These are phyloP conservation scores for Steinernema carpocapsae DNA, from an alignment of 2,888 invertebrate genomes.

Conservation along the genomic window DNA sequence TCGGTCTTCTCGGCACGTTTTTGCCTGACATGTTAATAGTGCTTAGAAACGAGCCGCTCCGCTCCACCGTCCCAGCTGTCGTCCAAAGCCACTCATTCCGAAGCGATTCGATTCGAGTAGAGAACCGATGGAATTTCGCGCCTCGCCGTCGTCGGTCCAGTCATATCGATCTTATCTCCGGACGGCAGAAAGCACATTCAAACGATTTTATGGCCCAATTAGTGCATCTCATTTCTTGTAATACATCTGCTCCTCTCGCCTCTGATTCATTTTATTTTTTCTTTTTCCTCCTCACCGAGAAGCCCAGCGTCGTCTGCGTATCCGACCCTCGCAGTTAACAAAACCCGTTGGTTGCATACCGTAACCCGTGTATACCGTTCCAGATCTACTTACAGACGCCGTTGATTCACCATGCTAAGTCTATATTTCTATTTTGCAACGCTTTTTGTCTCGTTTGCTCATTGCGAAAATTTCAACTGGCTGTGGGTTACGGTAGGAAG, in stretches of 20 bases:
- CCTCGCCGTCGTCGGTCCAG: no score
- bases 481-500: background rate
- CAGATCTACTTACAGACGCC: no score
- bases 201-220: conserved; percentile 32
- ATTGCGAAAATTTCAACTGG: conserved; percentile 19
- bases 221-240: conserved; percentile 32
- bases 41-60: no score
- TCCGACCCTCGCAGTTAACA: no score
- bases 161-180: background rate
- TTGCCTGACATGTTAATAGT: no score
- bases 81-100: no score
- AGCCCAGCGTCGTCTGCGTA: background rate
- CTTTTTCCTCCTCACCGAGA: background rate
- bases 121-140: no score
- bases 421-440: background rate
- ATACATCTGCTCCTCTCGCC: conserved; percentile 17
- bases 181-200: conserved; percentile 23
- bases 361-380: no score
- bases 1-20: no score
- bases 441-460: background rate
- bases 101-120: no score
- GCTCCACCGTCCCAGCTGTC: no score
- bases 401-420: background rate
- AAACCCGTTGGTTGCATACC: no score
- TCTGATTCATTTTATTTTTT: conserved; percentile 19